phyloP scores from a whole-genome alignment of 1,140 invertebrate genomes.

The Pseudachorutes palmiensis region DNA sequence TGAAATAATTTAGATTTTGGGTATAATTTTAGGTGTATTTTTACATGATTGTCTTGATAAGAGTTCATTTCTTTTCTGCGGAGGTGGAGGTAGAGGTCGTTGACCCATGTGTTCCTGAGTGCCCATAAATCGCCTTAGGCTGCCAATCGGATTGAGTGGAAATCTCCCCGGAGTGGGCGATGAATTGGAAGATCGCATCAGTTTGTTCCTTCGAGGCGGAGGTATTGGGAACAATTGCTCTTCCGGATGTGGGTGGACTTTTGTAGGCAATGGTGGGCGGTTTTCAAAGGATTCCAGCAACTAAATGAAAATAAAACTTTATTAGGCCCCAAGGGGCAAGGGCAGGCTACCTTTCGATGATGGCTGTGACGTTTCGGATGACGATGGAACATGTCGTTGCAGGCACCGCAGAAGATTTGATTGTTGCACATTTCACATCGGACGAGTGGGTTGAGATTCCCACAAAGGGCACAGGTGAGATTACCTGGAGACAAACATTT shows the following conservation, averaged over 20 bases:
- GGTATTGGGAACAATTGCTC: constrained; percentile 76
- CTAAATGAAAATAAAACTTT: constrained; percentile 5
- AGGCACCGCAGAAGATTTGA: constrained; percentile 50
- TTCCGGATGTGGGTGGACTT: constrained; percentile 45
- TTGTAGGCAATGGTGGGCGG: constrained; percentile 70
- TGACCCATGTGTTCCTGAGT: constrained; percentile 47
- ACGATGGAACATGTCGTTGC: constrained; percentile 88
- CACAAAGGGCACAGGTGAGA: constrained; percentile 31
- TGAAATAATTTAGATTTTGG: too few relatives aligned
- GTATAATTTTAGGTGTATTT: too few relatives aligned
- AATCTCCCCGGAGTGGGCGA: constrained; percentile 40
- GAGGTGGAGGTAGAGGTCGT: constrained; percentile 43
- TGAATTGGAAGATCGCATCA: constrained; percentile 37
- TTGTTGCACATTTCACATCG: constrained; percentile 42
- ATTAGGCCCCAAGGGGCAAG: not conserved
- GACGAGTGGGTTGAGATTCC: constrained; percentile 30
- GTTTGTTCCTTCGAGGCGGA: constrained; percentile 69
- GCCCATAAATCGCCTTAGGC: constrained; percentile 42
- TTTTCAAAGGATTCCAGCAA: constrained; percentile 39
- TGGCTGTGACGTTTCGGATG: constrained; percentile 78
- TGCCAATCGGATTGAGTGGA: constrained; percentile 45
- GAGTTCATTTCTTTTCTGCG: not conserved
- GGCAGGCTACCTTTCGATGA: constrained; percentile 54
- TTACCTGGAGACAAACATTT: constrained; percentile 11
- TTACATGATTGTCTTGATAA: too few relatives aligned